Evolutionary conservation across 2,113 vertebrate genomes (phyloP), one percentile per base, ranked within the genome.

Genomic region (Rafetus swinhoei): DNA sequence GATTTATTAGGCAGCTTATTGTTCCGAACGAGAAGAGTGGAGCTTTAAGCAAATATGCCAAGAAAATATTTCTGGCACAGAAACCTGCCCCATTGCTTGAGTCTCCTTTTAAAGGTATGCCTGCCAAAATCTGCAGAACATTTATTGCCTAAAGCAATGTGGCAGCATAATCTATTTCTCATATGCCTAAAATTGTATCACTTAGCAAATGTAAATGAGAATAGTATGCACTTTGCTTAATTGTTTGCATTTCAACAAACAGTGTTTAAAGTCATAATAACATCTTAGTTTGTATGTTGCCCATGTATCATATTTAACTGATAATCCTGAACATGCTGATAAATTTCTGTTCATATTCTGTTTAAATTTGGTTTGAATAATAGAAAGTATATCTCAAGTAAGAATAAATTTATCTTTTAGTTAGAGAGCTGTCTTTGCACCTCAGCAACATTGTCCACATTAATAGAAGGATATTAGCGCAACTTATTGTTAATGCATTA

Each of bases 1-100:
- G 99, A 97, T 99, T 99, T 98, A 99, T 99, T 96, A 98, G 99
- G 89, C 99, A 99, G 98, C 99, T 99, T 97, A 99, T 99, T 90
- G 99, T 99, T 97, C 99, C 99, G 90, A 99, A 98, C 91, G 99
- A 99, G 97, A 99, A 99, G 98, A 99, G 98, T 95, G 99, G 99
- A 79, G 98, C 99, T 95, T 98, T 99, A 97, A 99, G 98, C 98
- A 99, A 99, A 97, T 99, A 99, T 74, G 99, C 99, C 82, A 99
- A 99, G 82, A 99, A 99, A 97, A 99, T 99, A 98, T 98, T 99
- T 85, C 98, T 99, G 96, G 99, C 99, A 15, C 98, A 99, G 95
- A 99, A 99, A 96, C 99, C 99, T 15, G 99, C 99, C 57, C 99
- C 99, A 1, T 85, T 99, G 89, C 98, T 99, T 14, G 98, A 99